These are phyloP conservation scores for Thomomys bottae DNA, from an alignment of 2,113 vertebrate genomes.

Conservation along the genomic window DNA sequence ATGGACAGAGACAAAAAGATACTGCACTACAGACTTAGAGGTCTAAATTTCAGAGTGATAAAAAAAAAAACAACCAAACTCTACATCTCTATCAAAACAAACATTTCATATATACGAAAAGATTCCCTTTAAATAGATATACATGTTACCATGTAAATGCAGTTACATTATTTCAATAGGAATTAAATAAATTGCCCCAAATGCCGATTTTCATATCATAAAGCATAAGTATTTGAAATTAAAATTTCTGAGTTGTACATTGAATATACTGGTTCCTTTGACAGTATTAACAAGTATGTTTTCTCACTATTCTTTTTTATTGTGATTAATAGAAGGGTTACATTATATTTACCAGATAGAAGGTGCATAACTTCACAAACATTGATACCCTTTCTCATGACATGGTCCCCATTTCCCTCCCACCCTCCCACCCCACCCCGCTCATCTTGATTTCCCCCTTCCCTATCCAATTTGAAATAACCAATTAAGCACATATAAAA, in stretches of 20 bases:
- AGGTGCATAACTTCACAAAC: no score
- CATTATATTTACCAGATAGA: no score
- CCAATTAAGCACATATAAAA: no score
- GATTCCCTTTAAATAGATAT: constrained; percentile 69
- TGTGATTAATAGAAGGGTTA: no score
- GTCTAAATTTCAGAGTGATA: constrained; percentile 43
- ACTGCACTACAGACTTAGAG: constrained; percentile 55
- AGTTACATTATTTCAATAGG: constrained; percentile 78
- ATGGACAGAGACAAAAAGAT: constrained; percentile 67
- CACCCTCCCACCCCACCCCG: no score
- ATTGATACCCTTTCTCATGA: no score
- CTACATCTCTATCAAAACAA: constrained; percentile 69
- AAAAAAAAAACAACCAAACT: constrained; percentile 12
- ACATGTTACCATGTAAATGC: constrained; percentile 72
- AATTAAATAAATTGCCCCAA: constrained; percentile 69
- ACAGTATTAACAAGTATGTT: constrained; percentile 78
- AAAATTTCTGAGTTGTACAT: constrained; percentile 60
- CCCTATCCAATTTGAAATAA: no score
- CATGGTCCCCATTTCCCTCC: no score
- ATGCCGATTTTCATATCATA: constrained; percentile 73
- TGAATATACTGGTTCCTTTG: constrained; percentile 70
- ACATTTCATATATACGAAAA: constrained; percentile 67
- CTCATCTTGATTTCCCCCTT: no score
- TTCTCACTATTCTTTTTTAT: no score
- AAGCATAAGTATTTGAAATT: constrained; percentile 77